Evolutionary conservation across 1,140 invertebrate genomes (phyloP).

Genomic region (Acromyrmex charruanus): DNA sequence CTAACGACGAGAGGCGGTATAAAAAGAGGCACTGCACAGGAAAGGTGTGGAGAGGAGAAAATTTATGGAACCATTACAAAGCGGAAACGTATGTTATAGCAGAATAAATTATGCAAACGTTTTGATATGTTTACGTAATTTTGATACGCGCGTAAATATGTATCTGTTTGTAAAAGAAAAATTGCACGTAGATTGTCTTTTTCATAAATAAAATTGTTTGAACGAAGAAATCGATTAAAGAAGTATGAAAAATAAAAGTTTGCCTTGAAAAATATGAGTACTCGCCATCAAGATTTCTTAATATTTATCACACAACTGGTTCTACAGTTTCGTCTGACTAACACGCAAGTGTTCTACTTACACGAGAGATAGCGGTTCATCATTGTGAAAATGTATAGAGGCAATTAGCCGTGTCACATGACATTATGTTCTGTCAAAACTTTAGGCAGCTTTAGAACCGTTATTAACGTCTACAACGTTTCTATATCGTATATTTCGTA

Average conservation of each 20-base stretch:
- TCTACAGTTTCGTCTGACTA: slow-evolving; percentile 13
- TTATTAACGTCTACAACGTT: slow-evolving; percentile 58
- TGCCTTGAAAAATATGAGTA: not conserved
- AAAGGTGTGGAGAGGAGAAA: slow-evolving; percentile 1
- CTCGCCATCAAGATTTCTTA: not conserved
- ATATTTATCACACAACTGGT: slow-evolving; percentile 18
- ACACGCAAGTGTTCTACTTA: slow-evolving; percentile 36
- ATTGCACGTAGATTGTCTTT: not conserved
- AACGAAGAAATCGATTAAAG: not conserved
- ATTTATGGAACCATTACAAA: slow-evolving; percentile 17
- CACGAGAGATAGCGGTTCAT: slow-evolving; percentile 36
- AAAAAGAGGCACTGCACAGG: slow-evolving; percentile 25
- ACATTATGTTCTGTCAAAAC: slow-evolving; percentile 63
- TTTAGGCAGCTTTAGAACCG: slow-evolving; percentile 48
- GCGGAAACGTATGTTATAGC: not conserved
- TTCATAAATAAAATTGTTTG: not conserved
- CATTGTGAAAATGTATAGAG: slow-evolving; percentile 48
- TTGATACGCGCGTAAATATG: not conserved
- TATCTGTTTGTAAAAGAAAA: not conserved
- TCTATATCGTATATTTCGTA: slow-evolving; percentile 37
- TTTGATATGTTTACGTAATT: not conserved
- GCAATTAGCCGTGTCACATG: slow-evolving; percentile 49
- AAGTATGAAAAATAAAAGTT: not conserved
- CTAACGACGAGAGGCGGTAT: slow-evolving; percentile 9
- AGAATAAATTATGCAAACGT: not conserved